These are phyloP conservation scores for Berghia stephanieae DNA, from an alignment of 1,140 invertebrate species.

Conservation along the genomic window DNA sequence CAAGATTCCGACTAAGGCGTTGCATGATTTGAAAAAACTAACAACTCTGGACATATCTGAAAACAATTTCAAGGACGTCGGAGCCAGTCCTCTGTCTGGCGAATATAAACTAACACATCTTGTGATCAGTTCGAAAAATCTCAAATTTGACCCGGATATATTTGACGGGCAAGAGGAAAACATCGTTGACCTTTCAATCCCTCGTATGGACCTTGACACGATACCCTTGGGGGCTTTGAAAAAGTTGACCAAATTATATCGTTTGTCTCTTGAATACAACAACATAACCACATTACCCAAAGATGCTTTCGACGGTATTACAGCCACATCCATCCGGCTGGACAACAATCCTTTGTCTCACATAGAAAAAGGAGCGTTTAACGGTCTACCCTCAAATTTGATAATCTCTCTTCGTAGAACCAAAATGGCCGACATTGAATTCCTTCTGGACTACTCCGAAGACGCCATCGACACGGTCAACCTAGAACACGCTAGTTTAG, in stretches of 20 bases:
- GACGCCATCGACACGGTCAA: conserved; percentile 28
- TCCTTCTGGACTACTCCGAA: conserved; percentile 11
- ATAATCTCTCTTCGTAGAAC: conserved; percentile 17
- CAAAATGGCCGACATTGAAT: conserved; percentile 14
- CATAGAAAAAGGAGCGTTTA: conserved; percentile 19
- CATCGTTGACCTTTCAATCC: conserved; percentile 9
- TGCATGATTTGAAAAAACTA: conserved; percentile 14
- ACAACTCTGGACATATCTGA: conserved; percentile 18
- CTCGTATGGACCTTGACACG: conserved; percentile 13
- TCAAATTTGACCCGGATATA: background rate
- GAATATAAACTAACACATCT: conserved; percentile 15
- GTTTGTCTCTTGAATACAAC: conserved; percentile 16
- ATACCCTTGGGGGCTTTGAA: conserved; percentile 5
- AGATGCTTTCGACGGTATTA: conserved; percentile 23
- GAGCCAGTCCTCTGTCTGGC: background rate
- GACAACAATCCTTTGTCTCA: background rate
- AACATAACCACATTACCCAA: background rate
- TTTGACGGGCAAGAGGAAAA: conserved; percentile 13
- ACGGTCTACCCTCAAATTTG: background rate
- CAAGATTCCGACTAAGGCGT: conserved; percentile 12
- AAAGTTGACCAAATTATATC: background rate
- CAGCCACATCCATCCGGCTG: conserved; percentile 10
- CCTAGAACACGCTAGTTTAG: conserved; percentile 15
- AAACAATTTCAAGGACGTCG: conserved; percentile 6
- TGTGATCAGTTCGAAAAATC: background rate